These are phyloP conservation scores for Saguinus imperator DNA, from an alignment of 2,113 vertebrate genomes.

Conservation along the genomic window DNA sequence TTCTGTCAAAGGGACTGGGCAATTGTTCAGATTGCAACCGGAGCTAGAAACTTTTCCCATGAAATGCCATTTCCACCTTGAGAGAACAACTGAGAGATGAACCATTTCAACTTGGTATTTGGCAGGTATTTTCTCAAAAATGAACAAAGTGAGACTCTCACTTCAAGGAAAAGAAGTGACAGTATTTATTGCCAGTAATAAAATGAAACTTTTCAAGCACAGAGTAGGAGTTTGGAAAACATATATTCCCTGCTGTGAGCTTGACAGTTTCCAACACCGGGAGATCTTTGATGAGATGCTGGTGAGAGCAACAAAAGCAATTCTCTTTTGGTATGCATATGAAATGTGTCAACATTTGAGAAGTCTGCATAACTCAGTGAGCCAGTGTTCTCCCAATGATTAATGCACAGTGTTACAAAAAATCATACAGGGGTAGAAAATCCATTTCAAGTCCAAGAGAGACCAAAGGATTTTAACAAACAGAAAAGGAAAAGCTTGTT, in stretches of 20 bases:
- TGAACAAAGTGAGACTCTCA: background rate
- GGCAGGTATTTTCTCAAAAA: background rate
- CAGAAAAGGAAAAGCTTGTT: rapidly evolving
- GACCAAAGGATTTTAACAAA: background rate
- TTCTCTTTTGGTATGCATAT: rapidly evolving
- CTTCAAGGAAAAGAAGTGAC: background rate
- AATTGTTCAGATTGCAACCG: background rate
- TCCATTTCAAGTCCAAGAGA: rapidly evolving
- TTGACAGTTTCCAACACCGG: rapidly evolving
- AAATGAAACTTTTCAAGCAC: background rate
- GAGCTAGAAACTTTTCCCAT: background rate
- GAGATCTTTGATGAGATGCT: background rate
- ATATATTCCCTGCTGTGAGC: background rate
- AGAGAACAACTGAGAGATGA: background rate
- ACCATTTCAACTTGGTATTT: too few species aligned
- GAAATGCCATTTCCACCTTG: background rate
- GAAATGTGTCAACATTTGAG: rapidly evolving
- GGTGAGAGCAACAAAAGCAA: rapidly evolving
- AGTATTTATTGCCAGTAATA: background rate
- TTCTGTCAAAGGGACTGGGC: background rate
- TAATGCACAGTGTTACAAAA: rapidly evolving
- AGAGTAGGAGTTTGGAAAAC: background rate
- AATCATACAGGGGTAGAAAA: background rate
- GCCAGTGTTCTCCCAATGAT: too few species aligned
- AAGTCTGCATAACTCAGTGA: background rate